Conservation (phyloP, 2,797 vertebrate genomes). For the Chaenodraco wilsoni region DNA sequence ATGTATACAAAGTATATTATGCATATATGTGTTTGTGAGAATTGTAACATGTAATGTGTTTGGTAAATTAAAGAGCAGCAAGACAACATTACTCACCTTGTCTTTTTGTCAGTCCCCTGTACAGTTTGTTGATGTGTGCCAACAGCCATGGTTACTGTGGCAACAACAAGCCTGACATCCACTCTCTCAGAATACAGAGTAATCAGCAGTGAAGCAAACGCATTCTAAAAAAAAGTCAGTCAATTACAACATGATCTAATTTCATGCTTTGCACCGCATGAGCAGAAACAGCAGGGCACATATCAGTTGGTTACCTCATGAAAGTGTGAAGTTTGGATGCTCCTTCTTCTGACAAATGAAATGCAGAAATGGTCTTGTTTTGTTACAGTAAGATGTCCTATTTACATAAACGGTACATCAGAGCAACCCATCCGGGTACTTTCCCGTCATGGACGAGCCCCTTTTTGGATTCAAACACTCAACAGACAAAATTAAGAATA, state of each 20-base stretch:
- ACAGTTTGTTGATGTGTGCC: no score
- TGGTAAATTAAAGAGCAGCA: conserved; percentile 7
- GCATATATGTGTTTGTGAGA: neutral
- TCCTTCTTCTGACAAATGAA: neutral
- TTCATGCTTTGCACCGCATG: neutral
- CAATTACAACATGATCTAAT: no score
- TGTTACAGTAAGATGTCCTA: neutral
- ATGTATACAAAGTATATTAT: neutral
- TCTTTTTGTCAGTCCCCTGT: no score
- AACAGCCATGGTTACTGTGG: neutral
- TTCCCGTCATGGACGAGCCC: no score
- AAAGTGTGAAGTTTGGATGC: neutral
- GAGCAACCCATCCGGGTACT: no score
- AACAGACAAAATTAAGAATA: no score
- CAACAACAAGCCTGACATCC: neutral
- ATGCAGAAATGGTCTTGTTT: neutral
- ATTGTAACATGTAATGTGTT: neutral
- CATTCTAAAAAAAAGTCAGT: neutral
- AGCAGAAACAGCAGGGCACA: neutral
- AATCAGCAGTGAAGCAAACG: no score
- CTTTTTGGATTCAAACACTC: no score
- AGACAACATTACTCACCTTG: neutral
- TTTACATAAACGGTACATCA: neutral
- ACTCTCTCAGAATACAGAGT: no score
- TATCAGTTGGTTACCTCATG: neutral